Evolutionary conservation across 2,113 vertebrate species (phyloP).

Genomic region (Cheirogaleus medius): DNA sequence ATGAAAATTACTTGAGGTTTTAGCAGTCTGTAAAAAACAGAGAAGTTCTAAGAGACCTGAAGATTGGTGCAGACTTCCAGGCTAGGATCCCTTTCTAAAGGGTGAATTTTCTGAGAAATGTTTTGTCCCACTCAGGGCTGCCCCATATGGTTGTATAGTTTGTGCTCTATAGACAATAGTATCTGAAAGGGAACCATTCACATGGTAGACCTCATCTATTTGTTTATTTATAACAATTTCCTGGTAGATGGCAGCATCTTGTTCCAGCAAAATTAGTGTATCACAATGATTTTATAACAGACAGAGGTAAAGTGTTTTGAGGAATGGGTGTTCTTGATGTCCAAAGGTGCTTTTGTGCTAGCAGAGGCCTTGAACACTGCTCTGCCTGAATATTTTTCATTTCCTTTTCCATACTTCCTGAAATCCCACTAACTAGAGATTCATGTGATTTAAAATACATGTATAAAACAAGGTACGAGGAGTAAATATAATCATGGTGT

Average conservation of each 20-base stretch:
- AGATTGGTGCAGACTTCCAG: not conserved
- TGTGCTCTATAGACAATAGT: constrained; percentile 1
- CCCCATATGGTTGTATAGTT: not conserved
- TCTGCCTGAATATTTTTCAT: not conserved
- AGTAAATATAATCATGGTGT: not conserved
- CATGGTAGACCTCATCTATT: not conserved
- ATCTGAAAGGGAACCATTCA: constrained; percentile 14
- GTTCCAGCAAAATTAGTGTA: constrained; percentile 53
- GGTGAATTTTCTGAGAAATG: constrained; percentile 8
- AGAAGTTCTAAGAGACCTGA: not conserved
- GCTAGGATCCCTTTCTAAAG: not conserved
- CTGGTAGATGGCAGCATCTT: constrained; percentile 46
- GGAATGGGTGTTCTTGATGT: not conserved
- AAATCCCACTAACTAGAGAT: not conserved
- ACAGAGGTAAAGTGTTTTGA: constrained; percentile 28
- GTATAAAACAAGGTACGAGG: not conserved
- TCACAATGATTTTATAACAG: constrained; percentile 32
- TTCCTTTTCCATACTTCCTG: not conserved
- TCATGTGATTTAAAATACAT: not conserved
- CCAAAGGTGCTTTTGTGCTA: not conserved
- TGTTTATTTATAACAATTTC: constrained; percentile 55
- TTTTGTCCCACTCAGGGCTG: not conserved
- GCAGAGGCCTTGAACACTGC: not conserved
- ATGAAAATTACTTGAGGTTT: not conserved
- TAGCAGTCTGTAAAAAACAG: not conserved